Percentiles rank a stretch among this genome's conserved stretches.
Evolutionary conservation across 2,113 vertebrate species (phyloP).

Genomic region (Xiphophorus couchianus): DNA sequence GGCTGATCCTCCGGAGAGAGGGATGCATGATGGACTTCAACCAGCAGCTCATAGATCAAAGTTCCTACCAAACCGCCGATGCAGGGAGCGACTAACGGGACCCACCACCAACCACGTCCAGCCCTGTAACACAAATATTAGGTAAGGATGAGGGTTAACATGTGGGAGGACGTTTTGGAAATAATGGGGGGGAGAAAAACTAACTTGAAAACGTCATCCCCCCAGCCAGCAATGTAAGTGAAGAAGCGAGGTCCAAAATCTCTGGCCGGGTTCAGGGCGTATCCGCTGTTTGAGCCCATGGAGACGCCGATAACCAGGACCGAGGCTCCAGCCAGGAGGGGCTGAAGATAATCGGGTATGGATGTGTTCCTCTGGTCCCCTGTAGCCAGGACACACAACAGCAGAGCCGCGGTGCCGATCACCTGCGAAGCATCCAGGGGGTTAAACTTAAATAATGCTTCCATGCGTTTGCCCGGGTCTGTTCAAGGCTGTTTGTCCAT

Average conservation of each 20-base stretch:
- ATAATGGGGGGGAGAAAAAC: background rate
- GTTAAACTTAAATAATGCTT: too few species aligned
- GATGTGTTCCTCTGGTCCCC: slow-evolving; percentile 74
- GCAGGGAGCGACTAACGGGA: slow-evolving; percentile 83
- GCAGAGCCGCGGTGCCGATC: slow-evolving; percentile 77
- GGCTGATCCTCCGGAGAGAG: slow-evolving; percentile 2
- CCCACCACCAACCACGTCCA: slow-evolving; percentile 89
- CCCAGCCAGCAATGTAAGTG: slow-evolving; percentile 85
- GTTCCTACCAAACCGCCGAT: slow-evolving; percentile 77
- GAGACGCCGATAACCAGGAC: slow-evolving; percentile 78
- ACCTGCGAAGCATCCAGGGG: slow-evolving; percentile 63
- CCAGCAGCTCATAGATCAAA: slow-evolving; percentile 76
- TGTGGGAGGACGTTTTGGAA: background rate
- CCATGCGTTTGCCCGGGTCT: too few species aligned
- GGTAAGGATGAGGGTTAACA: background rate
- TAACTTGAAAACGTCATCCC: slow-evolving; percentile 81
- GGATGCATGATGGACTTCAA: slow-evolving; percentile 81
- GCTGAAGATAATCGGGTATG: slow-evolving; percentile 76
- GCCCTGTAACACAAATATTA: slow-evolving; percentile 70
- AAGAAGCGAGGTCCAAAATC: slow-evolving; percentile 87
- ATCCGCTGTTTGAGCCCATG: slow-evolving; percentile 83
- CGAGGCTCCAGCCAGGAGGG: slow-evolving; percentile 70
- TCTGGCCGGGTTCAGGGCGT: slow-evolving; percentile 85
- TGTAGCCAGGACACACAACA: slow-evolving; percentile 79
- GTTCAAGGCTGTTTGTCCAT: too few species aligned